These are phyloP conservation scores for Rhodophaea formosa DNA, from an alignment of 2,888 invertebrate genomes.

Conservation along the genomic window DNA sequence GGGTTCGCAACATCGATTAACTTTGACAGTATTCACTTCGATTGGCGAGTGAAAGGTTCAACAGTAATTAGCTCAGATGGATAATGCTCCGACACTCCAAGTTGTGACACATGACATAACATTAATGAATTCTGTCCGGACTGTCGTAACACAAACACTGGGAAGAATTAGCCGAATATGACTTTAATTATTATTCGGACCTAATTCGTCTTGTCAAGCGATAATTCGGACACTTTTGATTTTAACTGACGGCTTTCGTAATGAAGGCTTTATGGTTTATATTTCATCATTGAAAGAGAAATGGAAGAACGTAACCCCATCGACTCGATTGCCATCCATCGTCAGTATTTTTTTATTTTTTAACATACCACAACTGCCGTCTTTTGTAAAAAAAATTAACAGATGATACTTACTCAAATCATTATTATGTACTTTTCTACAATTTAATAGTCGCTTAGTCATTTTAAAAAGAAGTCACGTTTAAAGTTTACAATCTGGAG, in stretches of 20 bases:
- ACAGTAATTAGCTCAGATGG: constrained; percentile 53
- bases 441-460: neutral
- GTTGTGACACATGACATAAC: constrained; percentile 51
- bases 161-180: constrained; percentile 50
- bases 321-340: constrained; percentile 4
- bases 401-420: neutral
- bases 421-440: neutral
- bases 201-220: constrained; percentile 39
- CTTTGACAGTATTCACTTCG: constrained; percentile 66
- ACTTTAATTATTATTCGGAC: constrained; percentile 52
- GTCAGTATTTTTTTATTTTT: neutral
- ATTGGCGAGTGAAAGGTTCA: constrained; percentile 59
- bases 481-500: neutral
- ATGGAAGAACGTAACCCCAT: constrained; percentile 16
- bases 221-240: constrained; percentile 42
- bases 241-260: constrained; percentile 48
- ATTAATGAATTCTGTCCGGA: constrained; percentile 72
- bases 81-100: constrained; percentile 4
- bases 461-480: neutral
- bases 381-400: neutral
- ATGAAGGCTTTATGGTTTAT: constrained; percentile 31
- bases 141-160: constrained; percentile 57
- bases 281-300: constrained; percentile 23
- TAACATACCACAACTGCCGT: neutral
- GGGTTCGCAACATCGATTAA: constrained; percentile 67